Evolutionary conservation across 2,888 invertebrate genomes (phyloP), one percentile per base, ranked within the genome.

Genomic region (Crioceris asparagi): DNA sequence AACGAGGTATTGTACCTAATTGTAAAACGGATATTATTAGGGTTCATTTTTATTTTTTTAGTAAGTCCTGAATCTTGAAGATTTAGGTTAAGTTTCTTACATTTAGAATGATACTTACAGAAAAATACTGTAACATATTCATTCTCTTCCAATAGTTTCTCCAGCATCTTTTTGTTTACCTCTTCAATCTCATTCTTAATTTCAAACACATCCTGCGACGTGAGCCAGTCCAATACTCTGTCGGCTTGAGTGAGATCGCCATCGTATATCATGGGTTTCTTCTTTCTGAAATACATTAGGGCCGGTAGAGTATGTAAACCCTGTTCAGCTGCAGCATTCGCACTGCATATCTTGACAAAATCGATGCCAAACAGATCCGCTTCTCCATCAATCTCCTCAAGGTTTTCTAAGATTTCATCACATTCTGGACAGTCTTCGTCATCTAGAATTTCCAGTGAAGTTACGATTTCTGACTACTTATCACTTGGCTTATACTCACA

Each of bases 121-220:
- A 94, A 94, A 62, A 86, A 93, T 36, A 96, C 92, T 4, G 92
- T 85, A 33, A 96, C 71, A 59, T 91, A 94, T 67, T 93, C 93
- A 54, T 92, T 92, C 61, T 94, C 94, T 49, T 92, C 88, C 35
- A 94, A 66, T 14, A 94, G 68, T 66, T 94, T 94, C 57, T 94
- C 92, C 54, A 94, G 70, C 90, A 93, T 93, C 67, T 93, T 92
- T 45, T 87, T 79, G 64, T 94, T 93, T 6, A 96, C 94, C 62
- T 94, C 93, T 62, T 93, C 93, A 56, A 94, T 94, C 74, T 92
- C 92, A 59, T 91, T 92, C 69, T 90, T 91, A 36, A 92, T 83
- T 66, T 92, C 91, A 66, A 92, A 91, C 36, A 91, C 87, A 60
- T 92, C 92, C 58, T 92, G 91, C 32, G 90, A 90, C 17, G 92